These are phyloP conservation scores for Bembecia ichneumoniformis DNA, from an alignment of 2,888 invertebrate genomes.

Conservation along the genomic window DNA sequence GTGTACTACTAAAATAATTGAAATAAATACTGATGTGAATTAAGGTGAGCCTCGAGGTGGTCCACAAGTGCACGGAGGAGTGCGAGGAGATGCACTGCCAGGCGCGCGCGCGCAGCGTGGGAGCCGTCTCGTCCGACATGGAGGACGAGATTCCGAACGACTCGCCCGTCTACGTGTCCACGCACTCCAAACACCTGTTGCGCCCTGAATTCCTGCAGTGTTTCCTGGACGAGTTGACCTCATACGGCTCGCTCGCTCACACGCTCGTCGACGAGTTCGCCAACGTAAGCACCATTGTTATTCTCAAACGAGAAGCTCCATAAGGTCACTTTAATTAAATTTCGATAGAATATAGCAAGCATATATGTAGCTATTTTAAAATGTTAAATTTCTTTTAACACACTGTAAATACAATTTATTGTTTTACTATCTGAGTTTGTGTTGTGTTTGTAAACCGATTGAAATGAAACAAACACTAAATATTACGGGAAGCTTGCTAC, in stretches of 20 bases:
- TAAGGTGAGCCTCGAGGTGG: constrained; percentile 43
- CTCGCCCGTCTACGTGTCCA: constrained; percentile 48
- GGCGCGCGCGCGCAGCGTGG: constrained; percentile 52
- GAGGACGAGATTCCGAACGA: constrained; percentile 41
- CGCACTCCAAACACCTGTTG: constrained; percentile 51
- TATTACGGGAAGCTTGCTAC: no score
- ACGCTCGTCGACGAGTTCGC: constrained; percentile 76
- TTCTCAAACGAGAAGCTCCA: not conserved
- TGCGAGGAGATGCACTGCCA: constrained; percentile 68
- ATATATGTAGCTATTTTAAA: no score
- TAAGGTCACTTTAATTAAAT: not conserved
- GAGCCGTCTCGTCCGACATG: constrained; percentile 47
- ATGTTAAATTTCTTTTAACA: no score
- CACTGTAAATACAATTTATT: no score
- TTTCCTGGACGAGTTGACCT: constrained; percentile 36
- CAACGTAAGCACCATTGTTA: constrained; percentile 31
- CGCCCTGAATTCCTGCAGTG: constrained; percentile 41
- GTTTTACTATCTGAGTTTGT: no score
- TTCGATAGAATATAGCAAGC: no score
- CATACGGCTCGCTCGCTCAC: constrained; percentile 61
- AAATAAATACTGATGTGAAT: constrained; percentile 5
- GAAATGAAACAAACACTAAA: no score
- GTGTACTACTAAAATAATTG: no score
- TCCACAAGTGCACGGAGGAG: constrained; percentile 64
- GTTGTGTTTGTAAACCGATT: no score